Evolutionary conservation across 2,888 invertebrate genomes (phyloP).

Genomic region (Oscheius sp.): DNA sequence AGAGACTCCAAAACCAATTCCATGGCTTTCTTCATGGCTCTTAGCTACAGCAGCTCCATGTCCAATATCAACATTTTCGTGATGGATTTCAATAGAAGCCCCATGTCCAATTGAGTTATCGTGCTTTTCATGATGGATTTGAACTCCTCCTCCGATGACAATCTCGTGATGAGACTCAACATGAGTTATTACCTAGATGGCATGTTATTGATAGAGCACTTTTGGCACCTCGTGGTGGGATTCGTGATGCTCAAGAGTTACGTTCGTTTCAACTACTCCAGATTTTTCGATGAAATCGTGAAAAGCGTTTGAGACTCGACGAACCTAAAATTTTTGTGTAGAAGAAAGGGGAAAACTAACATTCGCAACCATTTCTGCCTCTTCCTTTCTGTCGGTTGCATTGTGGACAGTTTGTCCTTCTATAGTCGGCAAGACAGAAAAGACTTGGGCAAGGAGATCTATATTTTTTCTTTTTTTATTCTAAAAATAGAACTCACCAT

Average conservation of each 20-base stretch:
- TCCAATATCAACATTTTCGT: not conserved
- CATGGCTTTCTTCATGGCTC: not conserved
- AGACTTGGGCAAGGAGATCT: conserved; percentile 26
- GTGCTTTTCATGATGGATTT: not conserved
- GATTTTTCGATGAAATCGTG: conserved; percentile 15
- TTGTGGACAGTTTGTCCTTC: conserved; percentile 1
- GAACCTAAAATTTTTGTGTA: conserved; percentile 5
- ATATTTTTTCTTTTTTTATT: not conserved
- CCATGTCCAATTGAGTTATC: not conserved
- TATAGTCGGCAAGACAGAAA: conserved; percentile 7
- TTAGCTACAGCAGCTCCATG: not conserved
- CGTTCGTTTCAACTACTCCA: conserved; percentile 19
- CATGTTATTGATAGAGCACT: not conserved
- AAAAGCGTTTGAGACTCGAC: conserved; percentile 18
- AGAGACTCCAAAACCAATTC: conserved; percentile 3
- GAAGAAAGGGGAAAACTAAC: not conserved
- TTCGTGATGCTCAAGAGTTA: conserved; percentile 10
- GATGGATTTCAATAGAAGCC: not conserved
- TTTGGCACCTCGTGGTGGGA: conserved; percentile 5
- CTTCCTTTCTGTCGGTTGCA: not conserved
- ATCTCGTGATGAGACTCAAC: conserved; percentile 14
- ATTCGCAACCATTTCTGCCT: conserved; percentile 4
- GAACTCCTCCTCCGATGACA: conserved; percentile 9
- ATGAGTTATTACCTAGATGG: conserved; percentile 11
- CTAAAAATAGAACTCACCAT: not conserved